Base-by-base conservation (phyloP, 2,797 vertebrate genomes). In the Halcyon leucocephala region DNA sequence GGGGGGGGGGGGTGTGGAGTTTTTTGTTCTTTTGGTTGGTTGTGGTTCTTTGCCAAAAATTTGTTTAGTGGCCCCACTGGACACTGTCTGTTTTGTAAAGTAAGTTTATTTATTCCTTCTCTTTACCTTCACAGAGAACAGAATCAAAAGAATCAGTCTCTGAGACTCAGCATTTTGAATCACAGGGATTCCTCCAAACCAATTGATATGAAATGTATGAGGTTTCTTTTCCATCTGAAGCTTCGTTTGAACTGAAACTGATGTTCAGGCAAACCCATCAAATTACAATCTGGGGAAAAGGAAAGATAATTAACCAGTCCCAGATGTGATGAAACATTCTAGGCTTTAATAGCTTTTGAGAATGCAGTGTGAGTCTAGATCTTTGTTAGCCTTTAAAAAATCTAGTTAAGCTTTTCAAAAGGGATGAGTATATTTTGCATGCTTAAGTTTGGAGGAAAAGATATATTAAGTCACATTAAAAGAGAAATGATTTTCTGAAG, bases 1-100 rank as follows among this genome's bases (percentile, higher is more conserved):
- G 35, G 1, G 18, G 3, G 9, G 6, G 3, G 4, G 1, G n/a
- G n/a, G n/a, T n/a, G 2, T 4, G 11, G 3, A 3, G 0, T 18
- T 31, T 70, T 58, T 24, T 19, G 2, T 22, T 76, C 19, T 6
- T 31, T 58, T 41, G 6, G 15, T 18, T 28, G 19, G 2, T 57
- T 58, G 0, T 2, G 0, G 2, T 49, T 58, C 28, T 0, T 4
- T 3, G 7, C 3, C 1, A 5, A 1, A 48, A 35, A 67, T 15
- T 19, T 3, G 1, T 76, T 51, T 10, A n/a, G 10, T 62, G 5
- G 8, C 3, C 21, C 15, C 18, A 18, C 5, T 67, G 31, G 12
- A 24, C 5, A 46, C 28, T 6, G 2, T 22, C 9, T 82, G 7
- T 7, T 71, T 73, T 77, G 5, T 57, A 44, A 80, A 57, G 5